A percentile compares a stretch with the other conserved stretches of the same genome.
phyloP scores from a whole-genome alignment of 2,113 vertebrate species.

The Callospermophilus lateralis region DNA sequence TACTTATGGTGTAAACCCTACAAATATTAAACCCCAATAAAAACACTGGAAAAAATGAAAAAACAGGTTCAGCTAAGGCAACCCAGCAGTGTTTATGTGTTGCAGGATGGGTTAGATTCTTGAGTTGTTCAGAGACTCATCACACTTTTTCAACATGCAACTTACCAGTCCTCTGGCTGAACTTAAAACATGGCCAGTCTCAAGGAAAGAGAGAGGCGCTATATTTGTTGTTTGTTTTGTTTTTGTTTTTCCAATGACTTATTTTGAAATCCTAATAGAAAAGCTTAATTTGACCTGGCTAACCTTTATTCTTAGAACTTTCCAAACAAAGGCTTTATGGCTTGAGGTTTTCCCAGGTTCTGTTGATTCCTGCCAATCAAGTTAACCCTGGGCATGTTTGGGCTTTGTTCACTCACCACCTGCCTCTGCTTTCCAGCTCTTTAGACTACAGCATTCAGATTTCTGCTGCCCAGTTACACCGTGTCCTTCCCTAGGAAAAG shows the following conservation, averaged over 20 bases:
- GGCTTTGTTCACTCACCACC: conserved; percentile 29
- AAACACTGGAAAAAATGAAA: not conserved
- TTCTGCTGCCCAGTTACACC: not conserved
- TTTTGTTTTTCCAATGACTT: not conserved
- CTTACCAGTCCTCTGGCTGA: conserved; percentile 5
- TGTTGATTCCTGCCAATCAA: conserved; percentile 66
- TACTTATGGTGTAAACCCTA: not conserved
- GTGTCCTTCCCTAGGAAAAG: not conserved
- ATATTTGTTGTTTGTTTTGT: not conserved
- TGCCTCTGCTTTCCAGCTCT: not conserved
- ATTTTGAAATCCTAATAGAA: conserved; percentile 57
- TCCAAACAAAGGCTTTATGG: conserved; percentile 58
- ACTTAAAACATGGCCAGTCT: conserved; percentile 44
- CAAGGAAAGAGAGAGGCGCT: conserved; percentile 5
- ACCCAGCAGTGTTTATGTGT: not conserved
- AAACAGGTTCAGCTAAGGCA: not conserved
- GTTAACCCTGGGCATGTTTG: conserved; percentile 28
- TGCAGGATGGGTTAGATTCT: not conserved
- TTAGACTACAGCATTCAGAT: not conserved
- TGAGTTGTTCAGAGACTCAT: not conserved
- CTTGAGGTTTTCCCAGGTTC: conserved; percentile 63
- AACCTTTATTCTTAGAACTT: conserved; percentile 59
- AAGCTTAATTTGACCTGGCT: conserved; percentile 49
- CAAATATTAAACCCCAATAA: conserved; percentile 3
- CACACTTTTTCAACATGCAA: not conserved